Percentiles rank a stretch among this genome's conserved stretches.
Evolutionary conservation across 1,140 invertebrate genomes (phyloP).

Genomic region (Eubasilissa regina): DNA sequence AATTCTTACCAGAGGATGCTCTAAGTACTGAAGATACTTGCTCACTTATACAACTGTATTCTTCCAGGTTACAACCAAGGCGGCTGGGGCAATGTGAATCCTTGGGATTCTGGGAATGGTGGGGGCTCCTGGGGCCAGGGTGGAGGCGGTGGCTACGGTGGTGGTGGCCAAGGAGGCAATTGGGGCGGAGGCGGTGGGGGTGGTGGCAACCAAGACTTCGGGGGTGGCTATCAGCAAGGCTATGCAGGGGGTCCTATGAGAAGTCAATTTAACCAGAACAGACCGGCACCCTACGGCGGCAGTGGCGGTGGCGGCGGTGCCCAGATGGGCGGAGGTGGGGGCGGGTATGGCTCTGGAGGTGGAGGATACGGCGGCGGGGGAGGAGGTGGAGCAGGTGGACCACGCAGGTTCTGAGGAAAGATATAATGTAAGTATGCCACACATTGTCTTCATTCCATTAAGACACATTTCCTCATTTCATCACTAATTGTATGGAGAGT

Average conservation of each 20-base stretch:
- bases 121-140: conserved; percentile 73
- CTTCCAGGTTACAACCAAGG: conserved; percentile 64
- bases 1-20: too few species aligned
- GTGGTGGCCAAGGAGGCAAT: conserved; percentile 72
- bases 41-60: not conserved
- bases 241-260: conserved; percentile 81
- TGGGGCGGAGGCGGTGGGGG: conserved; percentile 74
- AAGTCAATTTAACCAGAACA: conserved; percentile 77
- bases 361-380: conserved; percentile 53
- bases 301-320: conserved; percentile 61
- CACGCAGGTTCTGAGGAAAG: conserved; percentile 48
- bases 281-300: conserved; percentile 77
- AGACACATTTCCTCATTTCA: not conserved
- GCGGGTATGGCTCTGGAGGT: conserved; percentile 41
- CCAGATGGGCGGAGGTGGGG: conserved; percentile 60
- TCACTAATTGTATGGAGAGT: not conserved
- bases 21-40: too few species aligned
- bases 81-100: conserved; percentile 68
- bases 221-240: conserved; percentile 82
- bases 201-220: conserved; percentile 77
- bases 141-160: conserved; percentile 72
- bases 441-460: not conserved
- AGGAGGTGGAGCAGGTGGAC: conserved; percentile 33
- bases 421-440: conserved; percentile 49
- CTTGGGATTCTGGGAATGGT: conserved; percentile 70